Evolutionary conservation across 2,888 invertebrate genomes (phyloP), one percentile per base, ranked within the genome.

Genomic region (Apotomis turbidana): DNA sequence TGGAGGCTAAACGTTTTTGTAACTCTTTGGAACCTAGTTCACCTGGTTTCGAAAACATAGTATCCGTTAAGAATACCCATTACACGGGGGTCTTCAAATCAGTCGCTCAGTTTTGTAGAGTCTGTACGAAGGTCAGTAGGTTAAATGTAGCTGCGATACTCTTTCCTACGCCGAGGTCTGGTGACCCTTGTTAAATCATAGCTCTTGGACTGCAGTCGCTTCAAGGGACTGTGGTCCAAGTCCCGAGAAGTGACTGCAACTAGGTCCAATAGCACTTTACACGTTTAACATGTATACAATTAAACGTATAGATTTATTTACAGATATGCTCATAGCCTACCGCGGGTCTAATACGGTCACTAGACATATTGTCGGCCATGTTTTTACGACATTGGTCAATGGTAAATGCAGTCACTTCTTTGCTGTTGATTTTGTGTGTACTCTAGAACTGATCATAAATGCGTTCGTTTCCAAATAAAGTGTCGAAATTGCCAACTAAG

Each of bases 271-370:
- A 49, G 6, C 6, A 6, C 41, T 41, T 41, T 6, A 6, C 41
- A 41, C 6, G 41, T 41, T 41, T 41, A 41, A 6, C 41, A 41
- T 41, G 6, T 41, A 0, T 41, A 6, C 10, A 10, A 49, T 49
- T 64, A 41, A 54, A 66, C 36, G 46, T 77, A 60, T 74, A 73
- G 81, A 78, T 87, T 90, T 92, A 78, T 74, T 91, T 93, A 88
- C 92, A 93, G 92, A 93, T 90, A 83, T 88, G 85, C 86, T 93
- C 79, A 76, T 90, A 75, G 76, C 77, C 74, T 88, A 86, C 80
- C 85, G 84, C 78, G 84, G 86, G 74, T 75, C 80, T 79, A 79
- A 84, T 78, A 85, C 83, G 81, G 87, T 89, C 54, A 86, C 89
- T 73, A 84, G 87, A 78, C 88, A 88, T 78, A 85, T 90, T 63